These are phyloP conservation scores for Melanotaenia trifasciata DNA, from an alignment of 2,797 vertebrate species.

Conservation along the genomic window DNA sequence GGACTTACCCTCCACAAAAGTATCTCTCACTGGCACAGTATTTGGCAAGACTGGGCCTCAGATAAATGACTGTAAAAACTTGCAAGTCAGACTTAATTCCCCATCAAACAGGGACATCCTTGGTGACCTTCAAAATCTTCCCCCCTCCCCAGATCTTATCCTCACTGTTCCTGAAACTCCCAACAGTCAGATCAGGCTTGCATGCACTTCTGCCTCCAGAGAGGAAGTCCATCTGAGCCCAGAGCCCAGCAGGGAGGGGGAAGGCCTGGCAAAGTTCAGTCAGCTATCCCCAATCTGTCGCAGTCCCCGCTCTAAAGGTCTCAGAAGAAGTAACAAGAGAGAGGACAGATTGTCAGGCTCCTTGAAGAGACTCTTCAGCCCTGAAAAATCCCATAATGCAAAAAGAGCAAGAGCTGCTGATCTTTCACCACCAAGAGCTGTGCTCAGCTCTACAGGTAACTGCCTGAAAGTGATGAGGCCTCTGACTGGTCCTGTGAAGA, in stretches of 20 bases:
- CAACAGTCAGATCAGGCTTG: conserved; percentile 65
- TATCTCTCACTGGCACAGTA: neutral
- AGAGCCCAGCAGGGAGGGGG: neutral
- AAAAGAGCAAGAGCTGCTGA: conserved; percentile 70
- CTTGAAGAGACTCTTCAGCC: conserved; percentile 75
- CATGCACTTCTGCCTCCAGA: conserved; percentile 20
- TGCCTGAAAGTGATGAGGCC: conserved; percentile 11
- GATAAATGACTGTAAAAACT: conserved; percentile 29
- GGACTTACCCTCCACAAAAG: conserved; percentile 34
- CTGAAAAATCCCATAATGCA: conserved; percentile 53
- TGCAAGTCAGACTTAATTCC: conserved; percentile 27
- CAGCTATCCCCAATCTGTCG: conserved; percentile 71
- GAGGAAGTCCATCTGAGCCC: conserved; percentile 37
- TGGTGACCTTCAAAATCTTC: conserved; percentile 65
- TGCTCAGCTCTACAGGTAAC: neutral
- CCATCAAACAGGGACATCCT: conserved; percentile 60
- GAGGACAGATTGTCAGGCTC: conserved; percentile 40
- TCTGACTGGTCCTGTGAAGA: conserved; percentile 13
- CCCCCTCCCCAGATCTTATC: conserved; percentile 62
- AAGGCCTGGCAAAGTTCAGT: neutral
- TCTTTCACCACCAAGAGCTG: conserved; percentile 1
- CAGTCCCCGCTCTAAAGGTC: conserved; percentile 61
- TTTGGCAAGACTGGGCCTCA: conserved; percentile 31
- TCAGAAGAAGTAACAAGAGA: conserved; percentile 11
- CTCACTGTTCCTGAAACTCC: conserved; percentile 76